phyloP scores from a whole-genome alignment of 2,113 vertebrate genomes.

The Hemicordylus capensis region DNA sequence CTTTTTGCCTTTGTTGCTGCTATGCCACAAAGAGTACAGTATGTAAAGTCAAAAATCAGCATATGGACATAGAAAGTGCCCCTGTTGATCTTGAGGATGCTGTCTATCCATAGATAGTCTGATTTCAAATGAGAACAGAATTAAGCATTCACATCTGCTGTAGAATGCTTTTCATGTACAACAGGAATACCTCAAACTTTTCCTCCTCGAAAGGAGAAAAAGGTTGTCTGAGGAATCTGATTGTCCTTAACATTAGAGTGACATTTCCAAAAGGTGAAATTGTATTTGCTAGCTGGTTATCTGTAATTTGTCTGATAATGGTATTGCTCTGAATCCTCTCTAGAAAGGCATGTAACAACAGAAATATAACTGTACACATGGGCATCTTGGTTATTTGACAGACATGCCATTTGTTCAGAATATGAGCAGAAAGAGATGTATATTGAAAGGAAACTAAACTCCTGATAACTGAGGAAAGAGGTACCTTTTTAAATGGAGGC shows the following conservation, averaged over 20 bases:
- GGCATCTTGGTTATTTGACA: neutral
- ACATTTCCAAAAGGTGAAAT: slow-evolving; percentile 13
- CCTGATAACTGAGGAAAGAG: too few species aligned
- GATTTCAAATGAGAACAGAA: neutral
- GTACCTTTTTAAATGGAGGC: too few species aligned
- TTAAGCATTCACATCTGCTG: neutral
- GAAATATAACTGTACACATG: neutral
- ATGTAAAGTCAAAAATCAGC: too few species aligned
- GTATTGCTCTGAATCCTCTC: neutral
- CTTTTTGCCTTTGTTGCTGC: neutral
- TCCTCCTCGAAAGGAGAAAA: neutral
- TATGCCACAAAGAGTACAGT: too few species aligned
- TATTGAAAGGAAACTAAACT: neutral
- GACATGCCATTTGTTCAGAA: neutral
- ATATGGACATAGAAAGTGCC: too few species aligned
- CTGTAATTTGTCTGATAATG: neutral
- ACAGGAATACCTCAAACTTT: neutral
- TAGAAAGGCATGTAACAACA: neutral
- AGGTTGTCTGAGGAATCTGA: neutral
- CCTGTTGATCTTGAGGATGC: too few species aligned
- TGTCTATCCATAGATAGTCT: neutral
- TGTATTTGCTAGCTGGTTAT: neutral
- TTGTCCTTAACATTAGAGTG: neutral
- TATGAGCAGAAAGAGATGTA: neutral
- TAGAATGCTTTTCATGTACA: neutral